A percentile compares a stretch with the other conserved stretches of the same genome.
Evolutionary conservation across 2,797 vertebrate genomes (phyloP).

Genomic region (Silurus lanzhouensis): DNA sequence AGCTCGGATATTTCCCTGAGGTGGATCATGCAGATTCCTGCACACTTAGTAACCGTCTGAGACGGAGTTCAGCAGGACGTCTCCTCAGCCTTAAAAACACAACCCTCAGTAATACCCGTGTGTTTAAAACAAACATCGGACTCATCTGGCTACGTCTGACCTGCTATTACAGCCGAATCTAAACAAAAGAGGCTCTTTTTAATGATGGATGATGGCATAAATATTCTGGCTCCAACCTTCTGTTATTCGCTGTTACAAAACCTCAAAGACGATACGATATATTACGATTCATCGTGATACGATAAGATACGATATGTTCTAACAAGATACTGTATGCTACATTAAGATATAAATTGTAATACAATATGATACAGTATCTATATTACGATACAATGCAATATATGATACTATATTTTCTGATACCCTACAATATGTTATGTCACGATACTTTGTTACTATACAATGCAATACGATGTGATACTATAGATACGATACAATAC

Average conservation of each 20-base stretch:
- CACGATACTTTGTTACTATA: too few relatives aligned
- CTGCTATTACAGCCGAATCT: slow-evolving; percentile 38
- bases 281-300: too few relatives aligned
- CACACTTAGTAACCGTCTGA: background rate
- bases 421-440: too few relatives aligned
- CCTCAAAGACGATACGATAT: too few relatives aligned
- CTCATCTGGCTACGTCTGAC: slow-evolving; percentile 41
- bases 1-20: slow-evolving; percentile 14
- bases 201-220: background rate
- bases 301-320: too few relatives aligned
- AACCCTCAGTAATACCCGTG: background rate
- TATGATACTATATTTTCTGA: too few relatives aligned
- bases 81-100: slow-evolving; percentile 7
- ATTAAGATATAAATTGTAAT: too few relatives aligned
- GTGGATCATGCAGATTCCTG: background rate
- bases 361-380: too few relatives aligned
- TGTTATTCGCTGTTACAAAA: slow-evolving; percentile 7
- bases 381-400: too few relatives aligned
- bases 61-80: background rate
- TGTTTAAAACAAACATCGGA: slow-evolving; percentile 16
- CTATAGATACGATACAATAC: background rate
- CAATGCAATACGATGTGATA: too few relatives aligned
- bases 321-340: too few relatives aligned
- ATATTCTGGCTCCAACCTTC: background rate
- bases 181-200: background rate